Percentiles rank a stretch among this genome's conserved stretches.
These are phyloP conservation scores for Euglossa dilemma DNA, from an alignment of 1,140 invertebrate genomes.

Conservation along the genomic window DNA sequence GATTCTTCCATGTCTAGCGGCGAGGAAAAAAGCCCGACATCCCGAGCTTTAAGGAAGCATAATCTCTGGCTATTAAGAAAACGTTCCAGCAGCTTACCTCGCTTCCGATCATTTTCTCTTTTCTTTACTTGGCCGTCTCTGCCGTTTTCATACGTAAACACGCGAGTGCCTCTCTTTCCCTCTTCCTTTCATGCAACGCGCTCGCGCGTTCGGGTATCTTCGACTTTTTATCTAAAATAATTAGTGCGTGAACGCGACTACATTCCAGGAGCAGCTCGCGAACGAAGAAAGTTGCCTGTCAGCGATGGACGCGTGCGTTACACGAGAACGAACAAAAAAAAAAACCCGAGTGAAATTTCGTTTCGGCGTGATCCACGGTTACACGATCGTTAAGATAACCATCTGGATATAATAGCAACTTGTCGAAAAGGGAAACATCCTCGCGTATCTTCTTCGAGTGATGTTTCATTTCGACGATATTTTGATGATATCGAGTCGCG, in stretches of 20 bases:
- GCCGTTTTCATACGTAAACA: background rate
- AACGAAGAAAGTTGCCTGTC: constrained; percentile 42
- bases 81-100: background rate
- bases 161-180: background rate
- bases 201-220: constrained; percentile 17
- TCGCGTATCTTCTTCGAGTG: no score
- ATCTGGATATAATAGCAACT: background rate
- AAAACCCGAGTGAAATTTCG: background rate
- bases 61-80: background rate
- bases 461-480: no score
- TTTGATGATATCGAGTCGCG: no score
- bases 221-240: constrained; percentile 64
- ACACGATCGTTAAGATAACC: background rate
- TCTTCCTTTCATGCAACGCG: constrained; percentile 15
- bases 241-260: constrained; percentile 64
- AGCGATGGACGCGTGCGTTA: constrained; percentile 31
- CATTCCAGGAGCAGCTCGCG: constrained; percentile 30
- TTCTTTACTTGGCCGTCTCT: background rate
- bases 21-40: background rate
- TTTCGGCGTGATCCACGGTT: constrained; percentile 1
- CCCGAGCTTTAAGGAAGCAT: no score
- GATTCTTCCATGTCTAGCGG: background rate
- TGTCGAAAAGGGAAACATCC: background rate
- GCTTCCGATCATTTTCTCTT: constrained; percentile 8
- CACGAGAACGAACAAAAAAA: constrained; percentile 39